Evolutionary conservation across 2,888 invertebrate species (phyloP).

Genomic region (Meiosimyza platycephala): DNA sequence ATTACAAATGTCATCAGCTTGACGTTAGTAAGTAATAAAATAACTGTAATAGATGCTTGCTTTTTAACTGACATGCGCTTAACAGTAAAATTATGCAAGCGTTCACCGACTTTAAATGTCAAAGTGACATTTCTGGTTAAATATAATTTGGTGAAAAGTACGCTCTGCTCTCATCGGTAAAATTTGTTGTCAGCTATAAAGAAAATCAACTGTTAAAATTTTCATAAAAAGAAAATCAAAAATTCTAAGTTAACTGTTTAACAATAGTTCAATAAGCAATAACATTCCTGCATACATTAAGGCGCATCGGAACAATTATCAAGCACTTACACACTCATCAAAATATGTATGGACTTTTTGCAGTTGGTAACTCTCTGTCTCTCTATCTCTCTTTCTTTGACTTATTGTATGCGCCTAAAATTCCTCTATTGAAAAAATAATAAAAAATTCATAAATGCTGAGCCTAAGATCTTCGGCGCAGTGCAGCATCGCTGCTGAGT

Average conservation of each 20-base stretch:
- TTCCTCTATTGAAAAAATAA: constrained; percentile 55
- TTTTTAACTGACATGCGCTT: too few species aligned
- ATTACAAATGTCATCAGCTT: too few species aligned
- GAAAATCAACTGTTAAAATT: not conserved
- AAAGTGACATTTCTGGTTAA: too few species aligned
- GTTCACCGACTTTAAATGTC: too few species aligned
- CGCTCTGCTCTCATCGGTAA: too few species aligned
- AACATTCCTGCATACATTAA: not conserved
- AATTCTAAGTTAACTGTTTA: not conserved
- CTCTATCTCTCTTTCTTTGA: not conserved
- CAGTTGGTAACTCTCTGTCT: not conserved
- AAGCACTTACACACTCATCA: not conserved
- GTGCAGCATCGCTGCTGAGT: constrained; percentile 57
- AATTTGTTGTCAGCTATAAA: not conserved
- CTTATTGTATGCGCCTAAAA: constrained; percentile 36
- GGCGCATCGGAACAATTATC: not conserved
- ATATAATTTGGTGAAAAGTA: too few species aligned
- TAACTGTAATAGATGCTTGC: too few species aligned
- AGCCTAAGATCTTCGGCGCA: constrained; percentile 53
- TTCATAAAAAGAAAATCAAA: not conserved
- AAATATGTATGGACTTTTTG: not conserved
- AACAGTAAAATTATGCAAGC: too few species aligned
- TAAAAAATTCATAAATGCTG: constrained; percentile 60
- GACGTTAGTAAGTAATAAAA: too few species aligned
- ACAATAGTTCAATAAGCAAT: not conserved